Percentiles rank a stretch among this genome's conserved stretches.
These are phyloP conservation scores for Aix galericulata DNA, from an alignment of 2,113 vertebrate genomes.

Conservation along the genomic window DNA sequence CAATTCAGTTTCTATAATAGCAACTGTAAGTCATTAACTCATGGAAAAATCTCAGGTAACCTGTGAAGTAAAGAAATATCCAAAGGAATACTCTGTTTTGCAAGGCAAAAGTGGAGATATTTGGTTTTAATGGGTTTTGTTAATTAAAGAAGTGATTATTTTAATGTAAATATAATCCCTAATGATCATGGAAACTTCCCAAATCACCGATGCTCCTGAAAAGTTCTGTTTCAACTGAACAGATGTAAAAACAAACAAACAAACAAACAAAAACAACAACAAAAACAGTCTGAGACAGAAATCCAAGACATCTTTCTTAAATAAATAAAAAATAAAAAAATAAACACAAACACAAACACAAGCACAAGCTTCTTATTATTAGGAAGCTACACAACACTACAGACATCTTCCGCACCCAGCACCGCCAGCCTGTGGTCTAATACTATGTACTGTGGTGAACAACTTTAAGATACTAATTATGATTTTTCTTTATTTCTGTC, in stretches of 20 bases:
- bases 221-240: neutral
- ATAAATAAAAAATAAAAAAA: neutral
- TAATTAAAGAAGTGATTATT: neutral
- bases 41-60: neutral
- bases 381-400: neutral
- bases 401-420: neutral
- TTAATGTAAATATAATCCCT: neutral
- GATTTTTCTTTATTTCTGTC: neutral
- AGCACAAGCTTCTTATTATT: neutral
- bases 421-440: neutral
- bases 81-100: neutral
- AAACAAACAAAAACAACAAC: too few relatives aligned
- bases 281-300: neutral
- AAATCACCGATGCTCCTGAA: neutral
- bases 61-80: neutral
- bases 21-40: constrained; percentile 56
- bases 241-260: neutral
- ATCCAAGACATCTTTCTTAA: neutral
- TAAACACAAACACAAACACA: too few relatives aligned
- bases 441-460: neutral
- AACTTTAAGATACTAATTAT: neutral
- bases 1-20: neutral
- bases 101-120: neutral
- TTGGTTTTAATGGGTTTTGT: neutral
- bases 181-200: neutral